Evolutionary conservation across 1,140 invertebrate genomes (phyloP), one percentile per base, ranked within the genome.

Genomic region (Drosophila nannoptera): DNA sequence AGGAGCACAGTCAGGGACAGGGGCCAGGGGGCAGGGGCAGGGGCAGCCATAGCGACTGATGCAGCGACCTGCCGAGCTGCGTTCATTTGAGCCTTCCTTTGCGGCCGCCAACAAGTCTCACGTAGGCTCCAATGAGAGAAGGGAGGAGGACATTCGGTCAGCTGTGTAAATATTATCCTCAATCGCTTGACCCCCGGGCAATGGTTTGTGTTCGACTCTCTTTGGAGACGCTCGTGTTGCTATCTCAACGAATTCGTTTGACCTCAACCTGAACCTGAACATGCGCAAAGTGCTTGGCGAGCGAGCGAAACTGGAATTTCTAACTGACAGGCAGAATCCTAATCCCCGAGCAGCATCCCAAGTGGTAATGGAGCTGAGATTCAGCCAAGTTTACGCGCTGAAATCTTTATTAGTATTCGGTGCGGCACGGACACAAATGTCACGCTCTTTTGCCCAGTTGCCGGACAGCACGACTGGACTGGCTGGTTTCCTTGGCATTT

Each of bases 81-180:
- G 58, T 56, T 70, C 71, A 70, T 75, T 82, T 66, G 70, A 32
- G 64, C 60, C 61, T 77, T 82, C 64, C 75, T 82, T 67, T 56
- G 36, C 12, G 67, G 61, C 29, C 40, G 40, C 49, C 53, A 62
- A 38, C 49, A 42, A 43, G 69, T n/a, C 48, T 54, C 56, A 71
- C 45, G 54, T 72, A 66, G 40, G 14, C 16, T 16, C 11, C 36
- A 49, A 36, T 4, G n/a, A 50, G 43, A 35, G 5, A 32, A 0
- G 35, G 14, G 42, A 48, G 14, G 42, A 48, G 58, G 16, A 31
- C 11, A 8, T 9, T 43, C n/a, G 35, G 43, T 7, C 8, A 46
- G 32, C 12, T 43, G 40, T 12, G 35, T 61, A 50, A 67, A 45
- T 62, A 61, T 61, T 72, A 62, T 62, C 52, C 52, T 68, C 64